A percentile compares a stretch with the other conserved stretches of the same genome.
Conservation (phyloP, 37 sponge, comb jelly and placozoan genomes). For the Spongilla lacustris region DNA sequence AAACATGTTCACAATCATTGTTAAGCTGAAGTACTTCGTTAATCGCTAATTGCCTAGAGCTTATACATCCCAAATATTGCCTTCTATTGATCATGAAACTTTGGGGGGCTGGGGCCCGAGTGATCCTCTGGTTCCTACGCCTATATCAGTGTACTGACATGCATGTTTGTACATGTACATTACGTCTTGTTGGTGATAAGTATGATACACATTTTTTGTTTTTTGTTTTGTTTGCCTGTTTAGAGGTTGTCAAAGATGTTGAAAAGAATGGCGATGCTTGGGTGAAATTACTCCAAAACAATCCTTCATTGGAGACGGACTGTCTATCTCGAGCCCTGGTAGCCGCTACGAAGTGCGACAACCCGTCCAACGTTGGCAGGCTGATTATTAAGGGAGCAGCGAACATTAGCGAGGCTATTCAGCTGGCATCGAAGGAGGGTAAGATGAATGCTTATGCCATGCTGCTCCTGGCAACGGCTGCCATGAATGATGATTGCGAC, state of each 20-base stretch:
- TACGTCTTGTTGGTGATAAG: no score
- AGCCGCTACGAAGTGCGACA: slow-evolving; percentile 53
- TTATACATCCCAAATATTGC: no score
- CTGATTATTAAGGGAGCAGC: slow-evolving; percentile 58
- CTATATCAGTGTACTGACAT: no score
- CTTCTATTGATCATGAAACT: no score
- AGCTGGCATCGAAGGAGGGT: slow-evolving; percentile 17
- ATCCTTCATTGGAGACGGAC: slow-evolving; percentile 40
- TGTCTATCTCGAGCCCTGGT: slow-evolving; percentile 65
- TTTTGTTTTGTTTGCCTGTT: neutral
- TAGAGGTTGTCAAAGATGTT: slow-evolving; percentile 76
- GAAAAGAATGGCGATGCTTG: slow-evolving; percentile 57
- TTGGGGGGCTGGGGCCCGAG: no score
- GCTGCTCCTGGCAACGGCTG: slow-evolving; percentile 66
- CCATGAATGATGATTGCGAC: slow-evolving; percentile 31
- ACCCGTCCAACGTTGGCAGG: slow-evolving; percentile 64
- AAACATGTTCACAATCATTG: no score
- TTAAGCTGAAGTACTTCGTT: no score
- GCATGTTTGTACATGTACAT: no score
- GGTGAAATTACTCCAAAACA: slow-evolving; percentile 36
- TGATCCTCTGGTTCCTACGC: no score
- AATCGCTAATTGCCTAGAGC: no score
- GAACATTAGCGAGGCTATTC: slow-evolving; percentile 44
- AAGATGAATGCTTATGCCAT: slow-evolving; percentile 54
- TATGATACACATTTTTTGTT: no score